Conservation (phyloP, 2,797 vertebrate species). For the Cuculus canorus region DNA sequence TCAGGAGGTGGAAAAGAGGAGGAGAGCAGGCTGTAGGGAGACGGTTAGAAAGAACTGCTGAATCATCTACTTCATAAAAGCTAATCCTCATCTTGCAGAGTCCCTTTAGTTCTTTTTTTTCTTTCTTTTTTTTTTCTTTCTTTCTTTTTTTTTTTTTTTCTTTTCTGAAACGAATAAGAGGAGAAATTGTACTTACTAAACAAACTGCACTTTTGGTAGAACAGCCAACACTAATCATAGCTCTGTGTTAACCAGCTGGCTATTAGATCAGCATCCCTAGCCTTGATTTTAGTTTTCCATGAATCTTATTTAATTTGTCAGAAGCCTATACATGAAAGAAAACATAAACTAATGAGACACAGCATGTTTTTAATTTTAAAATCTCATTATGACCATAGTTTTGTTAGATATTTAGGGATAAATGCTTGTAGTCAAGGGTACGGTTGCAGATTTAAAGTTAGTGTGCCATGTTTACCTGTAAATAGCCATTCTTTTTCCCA, state of each 20-base stretch:
- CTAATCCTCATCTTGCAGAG: background rate
- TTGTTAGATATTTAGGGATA: background rate
- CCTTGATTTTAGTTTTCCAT: background rate
- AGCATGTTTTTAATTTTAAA: background rate
- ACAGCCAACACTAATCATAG: background rate
- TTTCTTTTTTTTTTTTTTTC: background rate
- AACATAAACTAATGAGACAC: background rate
- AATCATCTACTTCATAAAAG: background rate
- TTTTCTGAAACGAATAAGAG: background rate
- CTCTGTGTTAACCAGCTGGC: background rate
- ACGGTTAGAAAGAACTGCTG: background rate
- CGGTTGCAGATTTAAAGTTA: background rate
- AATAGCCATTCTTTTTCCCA: constrained; percentile 2
- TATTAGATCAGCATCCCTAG: background rate
- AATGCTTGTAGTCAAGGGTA: background rate
- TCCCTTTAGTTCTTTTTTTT: background rate
- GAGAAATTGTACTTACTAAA: background rate
- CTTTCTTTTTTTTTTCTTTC: rapidly evolving
- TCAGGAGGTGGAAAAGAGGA: background rate
- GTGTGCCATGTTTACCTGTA: constrained; percentile 2
- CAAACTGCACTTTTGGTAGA: background rate
- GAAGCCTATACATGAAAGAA: constrained; percentile 11
- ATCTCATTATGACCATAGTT: background rate
- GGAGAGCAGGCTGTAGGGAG: background rate
- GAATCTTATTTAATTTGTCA: background rate